Conservation (phyloP, 2,113 vertebrate genomes). For the Erythrocercus mccallii region DNA sequence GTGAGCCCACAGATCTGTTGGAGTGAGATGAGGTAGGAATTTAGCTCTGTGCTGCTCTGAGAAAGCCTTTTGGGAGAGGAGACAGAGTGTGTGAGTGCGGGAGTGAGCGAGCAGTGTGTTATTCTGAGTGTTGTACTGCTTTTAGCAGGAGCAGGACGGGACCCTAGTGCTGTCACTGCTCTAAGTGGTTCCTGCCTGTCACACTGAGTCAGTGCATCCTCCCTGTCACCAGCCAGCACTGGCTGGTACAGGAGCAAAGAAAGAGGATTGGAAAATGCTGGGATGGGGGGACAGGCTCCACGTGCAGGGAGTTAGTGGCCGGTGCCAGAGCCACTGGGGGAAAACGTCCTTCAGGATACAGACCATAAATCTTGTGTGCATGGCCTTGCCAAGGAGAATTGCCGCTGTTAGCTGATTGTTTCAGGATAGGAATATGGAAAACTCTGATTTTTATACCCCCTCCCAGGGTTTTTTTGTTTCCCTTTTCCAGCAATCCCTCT, state of each 20-base stretch:
- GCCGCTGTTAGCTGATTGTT: not conserved
- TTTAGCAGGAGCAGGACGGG: not conserved
- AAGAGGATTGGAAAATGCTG: not conserved
- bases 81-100: accelerated
- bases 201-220: not conserved
- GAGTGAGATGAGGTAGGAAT: not conserved
- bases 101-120: accelerated
- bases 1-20: not conserved
- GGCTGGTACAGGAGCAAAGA: not conserved
- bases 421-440: not conserved
- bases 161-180: not conserved
- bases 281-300: not conserved
- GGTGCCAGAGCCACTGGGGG: not conserved
- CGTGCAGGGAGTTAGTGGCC: accelerated
- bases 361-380: not conserved
- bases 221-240: not conserved
- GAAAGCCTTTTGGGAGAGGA: not conserved
- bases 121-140: not conserved
- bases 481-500: not conserved
- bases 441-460: not conserved
- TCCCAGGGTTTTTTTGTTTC: not conserved
- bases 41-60: not conserved
- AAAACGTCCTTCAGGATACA: not conserved
- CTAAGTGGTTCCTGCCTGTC: not conserved
- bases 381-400: not conserved